Conservation (phyloP, 2,888 invertebrate genomes). For the Sisyra terminalis region DNA sequence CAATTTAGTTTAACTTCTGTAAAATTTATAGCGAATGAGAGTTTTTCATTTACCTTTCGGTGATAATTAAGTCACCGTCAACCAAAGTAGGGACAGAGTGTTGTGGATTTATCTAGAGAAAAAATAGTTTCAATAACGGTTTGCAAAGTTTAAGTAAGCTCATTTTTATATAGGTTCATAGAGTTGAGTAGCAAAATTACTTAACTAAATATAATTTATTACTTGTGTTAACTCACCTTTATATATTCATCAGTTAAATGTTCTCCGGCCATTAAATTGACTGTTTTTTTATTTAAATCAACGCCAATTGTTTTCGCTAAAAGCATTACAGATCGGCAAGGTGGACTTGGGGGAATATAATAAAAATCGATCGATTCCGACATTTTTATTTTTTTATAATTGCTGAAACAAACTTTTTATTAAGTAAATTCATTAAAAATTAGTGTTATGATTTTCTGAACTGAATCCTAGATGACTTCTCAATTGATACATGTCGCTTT, state of each 20-base stretch:
- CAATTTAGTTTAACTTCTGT: neutral
- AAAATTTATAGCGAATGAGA: no score
- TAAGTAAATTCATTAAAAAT: no score
- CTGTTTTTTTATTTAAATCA: constrained; percentile 43
- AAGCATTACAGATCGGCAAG: constrained; percentile 45
- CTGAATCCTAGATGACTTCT: no score
- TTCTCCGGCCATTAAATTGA: constrained; percentile 42
- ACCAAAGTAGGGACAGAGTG: constrained; percentile 56
- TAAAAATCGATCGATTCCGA: constrained; percentile 37
- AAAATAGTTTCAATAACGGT: neutral
- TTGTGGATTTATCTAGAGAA: constrained; percentile 47
- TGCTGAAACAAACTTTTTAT: no score
- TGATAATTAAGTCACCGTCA: constrained; percentile 50
- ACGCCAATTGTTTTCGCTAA: constrained; percentile 46
- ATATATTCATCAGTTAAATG: constrained; percentile 46
- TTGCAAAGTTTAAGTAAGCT: no score
- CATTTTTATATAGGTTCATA: no score
- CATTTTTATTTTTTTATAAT: constrained; percentile 9
- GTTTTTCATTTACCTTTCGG: constrained; percentile 38
- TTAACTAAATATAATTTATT: no score
- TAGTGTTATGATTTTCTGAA: no score
- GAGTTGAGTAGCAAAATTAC: no score
- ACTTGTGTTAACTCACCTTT: no score
- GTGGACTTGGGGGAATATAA: constrained; percentile 44
- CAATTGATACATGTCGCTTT: no score